Conservation (phyloP, 2,113 vertebrate genomes). For the Mandrillus leucophaeus region DNA sequence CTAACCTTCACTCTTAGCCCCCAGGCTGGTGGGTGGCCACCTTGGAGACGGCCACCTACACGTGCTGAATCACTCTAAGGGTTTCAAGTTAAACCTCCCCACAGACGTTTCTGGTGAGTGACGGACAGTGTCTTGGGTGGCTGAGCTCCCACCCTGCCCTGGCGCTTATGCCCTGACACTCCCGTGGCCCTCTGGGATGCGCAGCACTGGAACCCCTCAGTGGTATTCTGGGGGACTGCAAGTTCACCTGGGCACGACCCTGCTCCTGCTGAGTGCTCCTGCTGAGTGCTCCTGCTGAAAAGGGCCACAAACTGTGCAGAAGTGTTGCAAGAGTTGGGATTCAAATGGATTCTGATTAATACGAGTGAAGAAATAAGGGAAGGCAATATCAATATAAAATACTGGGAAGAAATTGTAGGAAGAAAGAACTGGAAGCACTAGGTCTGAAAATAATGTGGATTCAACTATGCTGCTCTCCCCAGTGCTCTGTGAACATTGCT, state of each 20-base stretch:
- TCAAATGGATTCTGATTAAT: background rate
- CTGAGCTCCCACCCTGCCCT: background rate
- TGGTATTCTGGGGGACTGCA: background rate
- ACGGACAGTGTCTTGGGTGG: background rate
- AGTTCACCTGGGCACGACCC: background rate
- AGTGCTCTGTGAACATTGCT: too few species aligned
- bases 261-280: background rate
- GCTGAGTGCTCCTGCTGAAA: background rate
- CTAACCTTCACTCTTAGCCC: background rate
- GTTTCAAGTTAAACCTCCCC: background rate
- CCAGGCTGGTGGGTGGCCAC: too few species aligned
- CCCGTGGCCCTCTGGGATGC: background rate
- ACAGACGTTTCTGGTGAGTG: background rate
- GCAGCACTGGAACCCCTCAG: background rate
- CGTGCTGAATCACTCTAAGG: background rate
- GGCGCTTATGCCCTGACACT: background rate
- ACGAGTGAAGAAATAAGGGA: background rate
- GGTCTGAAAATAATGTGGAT: background rate
- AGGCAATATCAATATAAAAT: background rate
- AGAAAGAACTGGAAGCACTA: background rate
- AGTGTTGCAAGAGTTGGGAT: background rate
- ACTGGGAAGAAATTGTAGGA: background rate
- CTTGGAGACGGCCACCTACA: background rate
- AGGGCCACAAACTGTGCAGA: background rate
- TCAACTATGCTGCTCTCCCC: background rate